Evolutionary conservation across 2,113 vertebrate species (phyloP), one percentile per base, ranked within the genome.

Genomic region (Seriola quinqueradiata): DNA sequence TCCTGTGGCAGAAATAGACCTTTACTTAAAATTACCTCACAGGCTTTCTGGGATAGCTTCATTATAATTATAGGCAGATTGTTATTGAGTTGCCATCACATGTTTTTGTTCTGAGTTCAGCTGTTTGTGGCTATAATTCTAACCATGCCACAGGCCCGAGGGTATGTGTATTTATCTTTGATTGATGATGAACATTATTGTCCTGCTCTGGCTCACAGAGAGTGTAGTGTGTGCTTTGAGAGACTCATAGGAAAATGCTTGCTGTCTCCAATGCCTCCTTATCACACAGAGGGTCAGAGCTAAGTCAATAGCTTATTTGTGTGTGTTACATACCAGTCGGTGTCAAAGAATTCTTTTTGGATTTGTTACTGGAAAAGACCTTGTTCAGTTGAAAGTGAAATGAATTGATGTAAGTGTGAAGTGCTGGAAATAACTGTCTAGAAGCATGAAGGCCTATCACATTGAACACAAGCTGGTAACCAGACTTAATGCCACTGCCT

Each of bases 151-250:
- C 66, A 46, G 64, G 54, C 55, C 34, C 16, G 9, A 67, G 52
- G 36, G 52, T 75, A 25, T 61, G 23, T 71, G 65, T 57, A n/a
- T 81, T 83, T 75, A 58, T 79, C 72, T 86, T 76, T 87, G 79
- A 92, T 79, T 77, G 85, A 91, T 75, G 75, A 84, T 78, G 65
- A 77, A 68, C 77, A 83, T 81, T 82, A 69, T 72, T 64, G 75
- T 77, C 23, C 70, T 19, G 74, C 13, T 77, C 65, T 75, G 81
- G 16, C 34, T 75, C 55, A 52, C 36, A 13, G 28, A 72, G 69
- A 61, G 63, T n/a, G 57, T 46, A 63, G 13, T 60, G 64, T 59
- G 63, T 81, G 46, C 58, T 85, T 80, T 59, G 48, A 87, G 66
- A 79, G 70, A 64, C 34, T 5, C 75, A 70, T 58, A 79, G 71